Conservation (phyloP, 2,113 vertebrate species). For the Coptodon bakossiorum region DNA sequence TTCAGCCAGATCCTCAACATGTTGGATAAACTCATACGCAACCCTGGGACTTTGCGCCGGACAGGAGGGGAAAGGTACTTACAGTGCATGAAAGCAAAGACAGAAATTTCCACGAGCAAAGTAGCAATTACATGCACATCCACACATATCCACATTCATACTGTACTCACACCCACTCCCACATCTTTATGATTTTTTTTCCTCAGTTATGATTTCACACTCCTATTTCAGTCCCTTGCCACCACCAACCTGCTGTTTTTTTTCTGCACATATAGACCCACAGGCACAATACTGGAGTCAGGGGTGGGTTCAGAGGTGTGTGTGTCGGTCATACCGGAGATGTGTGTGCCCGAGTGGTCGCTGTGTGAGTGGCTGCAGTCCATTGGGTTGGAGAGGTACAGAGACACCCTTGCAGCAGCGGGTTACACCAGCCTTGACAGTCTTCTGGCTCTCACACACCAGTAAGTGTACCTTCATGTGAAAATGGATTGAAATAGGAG, state of each 20-base stretch:
- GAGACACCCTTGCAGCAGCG: slow-evolving; percentile 93
- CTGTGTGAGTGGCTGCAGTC: slow-evolving; percentile 91
- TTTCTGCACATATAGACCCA: slow-evolving; percentile 70
- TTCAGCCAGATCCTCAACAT: slow-evolving; percentile 98
- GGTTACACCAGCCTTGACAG: slow-evolving; percentile 91
- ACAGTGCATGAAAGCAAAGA: background rate
- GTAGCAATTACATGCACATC: background rate
- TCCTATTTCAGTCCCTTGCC: background rate
- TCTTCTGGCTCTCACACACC: slow-evolving; percentile 94
- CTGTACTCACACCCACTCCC: background rate
- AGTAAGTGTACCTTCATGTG: slow-evolving; percentile 80
- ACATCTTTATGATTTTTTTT: background rate
- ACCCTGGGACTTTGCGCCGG: slow-evolving; percentile 92
- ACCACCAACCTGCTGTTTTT: background rate
- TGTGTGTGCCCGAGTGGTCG: slow-evolving; percentile 82
- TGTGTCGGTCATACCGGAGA: slow-evolving; percentile 79
- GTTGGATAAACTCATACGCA: slow-evolving; percentile 97
- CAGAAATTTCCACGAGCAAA: background rate
- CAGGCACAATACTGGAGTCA: slow-evolving; percentile 87
- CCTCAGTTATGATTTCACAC: background rate
- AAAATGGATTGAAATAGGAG: background rate
- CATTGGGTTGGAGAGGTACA: slow-evolving; percentile 94
- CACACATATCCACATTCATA: background rate
- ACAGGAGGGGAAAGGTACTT: slow-evolving; percentile 87
- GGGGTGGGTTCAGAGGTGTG: slow-evolving; percentile 86